phyloP scores from a whole-genome alignment of 2,113 vertebrate species.

The Xyliphius kryptos region DNA sequence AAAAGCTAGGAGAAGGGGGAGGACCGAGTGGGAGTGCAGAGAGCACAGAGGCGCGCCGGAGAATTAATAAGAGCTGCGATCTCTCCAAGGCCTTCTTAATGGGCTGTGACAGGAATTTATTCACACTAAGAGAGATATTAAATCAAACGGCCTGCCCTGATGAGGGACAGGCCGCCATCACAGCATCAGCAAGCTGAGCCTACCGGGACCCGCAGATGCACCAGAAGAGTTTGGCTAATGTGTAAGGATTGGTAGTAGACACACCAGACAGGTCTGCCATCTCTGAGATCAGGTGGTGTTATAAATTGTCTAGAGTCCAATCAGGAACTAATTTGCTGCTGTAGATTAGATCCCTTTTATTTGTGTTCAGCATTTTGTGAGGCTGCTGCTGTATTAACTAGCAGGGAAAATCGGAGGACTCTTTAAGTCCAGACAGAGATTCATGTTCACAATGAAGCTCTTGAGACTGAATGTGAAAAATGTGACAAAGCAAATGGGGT shows the following conservation, averaged over 20 bases:
- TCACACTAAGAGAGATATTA: conserved; percentile 72
- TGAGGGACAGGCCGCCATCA: conserved; percentile 34
- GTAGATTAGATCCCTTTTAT: conserved; percentile 13
- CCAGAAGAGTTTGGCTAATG: background rate
- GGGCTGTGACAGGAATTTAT: conserved; percentile 75
- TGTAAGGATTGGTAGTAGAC: background rate
- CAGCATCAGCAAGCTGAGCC: conserved; percentile 5
- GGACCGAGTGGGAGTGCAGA: conserved; percentile 30
- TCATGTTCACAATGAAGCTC: conserved; percentile 1
- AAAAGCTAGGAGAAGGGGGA: conserved; percentile 45
- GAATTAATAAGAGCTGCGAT: conserved; percentile 73
- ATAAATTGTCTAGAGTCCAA: conserved; percentile 23
- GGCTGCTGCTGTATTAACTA: conserved; percentile 17
- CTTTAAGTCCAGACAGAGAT: conserved; percentile 9
- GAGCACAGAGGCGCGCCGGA: conserved; percentile 55
- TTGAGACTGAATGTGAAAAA: conserved; percentile 6
- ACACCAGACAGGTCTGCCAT: conserved; percentile 3
- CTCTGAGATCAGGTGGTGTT: conserved; percentile 22
- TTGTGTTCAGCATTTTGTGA: conserved; percentile 1
- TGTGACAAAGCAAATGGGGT: conserved; percentile 6
- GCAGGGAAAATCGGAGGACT: background rate
- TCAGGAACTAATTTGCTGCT: conserved; percentile 13
- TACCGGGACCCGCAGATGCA: conserved; percentile 7
- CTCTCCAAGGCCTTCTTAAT: conserved; percentile 73
- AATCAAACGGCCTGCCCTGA: conserved; percentile 60